Conservation (phyloP, 2,888 invertebrate species). For the Ophion ellenae region DNA sequence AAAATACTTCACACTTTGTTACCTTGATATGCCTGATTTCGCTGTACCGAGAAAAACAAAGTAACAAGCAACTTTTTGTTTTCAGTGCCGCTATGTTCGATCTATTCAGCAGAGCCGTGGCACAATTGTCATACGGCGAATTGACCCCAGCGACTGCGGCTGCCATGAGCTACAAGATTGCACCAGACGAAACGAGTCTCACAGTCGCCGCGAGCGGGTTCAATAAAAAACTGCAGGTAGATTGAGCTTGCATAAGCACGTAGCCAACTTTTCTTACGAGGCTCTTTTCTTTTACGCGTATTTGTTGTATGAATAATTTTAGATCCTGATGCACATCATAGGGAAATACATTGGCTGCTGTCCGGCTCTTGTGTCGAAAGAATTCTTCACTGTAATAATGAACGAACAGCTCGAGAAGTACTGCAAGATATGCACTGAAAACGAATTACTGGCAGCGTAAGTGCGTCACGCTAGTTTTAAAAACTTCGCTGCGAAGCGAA, state of each 20-base stretch:
- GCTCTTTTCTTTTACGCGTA: no score
- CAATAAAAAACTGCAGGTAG: constrained; percentile 86
- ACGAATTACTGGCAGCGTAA: background rate
- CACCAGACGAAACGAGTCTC: constrained; percentile 88
- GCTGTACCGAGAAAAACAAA: no score
- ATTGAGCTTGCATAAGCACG: no score
- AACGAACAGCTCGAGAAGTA: constrained; percentile 87
- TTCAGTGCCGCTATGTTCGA: constrained; percentile 86
- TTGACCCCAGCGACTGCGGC: constrained; percentile 90
- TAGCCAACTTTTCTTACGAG: no score
- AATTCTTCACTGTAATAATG: constrained; percentile 89
- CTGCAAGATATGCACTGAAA: constrained; percentile 86
- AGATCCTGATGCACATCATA: constrained; percentile 89
- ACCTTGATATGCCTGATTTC: background rate
- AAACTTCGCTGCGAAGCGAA: no score
- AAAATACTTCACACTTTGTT: background rate
- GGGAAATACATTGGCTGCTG: constrained; percentile 87
- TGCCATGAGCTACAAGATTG: constrained; percentile 87
- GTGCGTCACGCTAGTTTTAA: background rate
- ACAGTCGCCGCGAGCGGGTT: constrained; percentile 88
- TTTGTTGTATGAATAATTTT: constrained; percentile 47
- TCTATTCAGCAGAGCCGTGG: constrained; percentile 86
- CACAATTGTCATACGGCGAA: constrained; percentile 87
- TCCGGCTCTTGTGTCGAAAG: constrained; percentile 84
- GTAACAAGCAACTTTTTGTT: constrained; percentile 60